These are phyloP conservation scores for Iselma pallidipennis DNA, from an alignment of 2,888 invertebrate species.

Conservation along the genomic window DNA sequence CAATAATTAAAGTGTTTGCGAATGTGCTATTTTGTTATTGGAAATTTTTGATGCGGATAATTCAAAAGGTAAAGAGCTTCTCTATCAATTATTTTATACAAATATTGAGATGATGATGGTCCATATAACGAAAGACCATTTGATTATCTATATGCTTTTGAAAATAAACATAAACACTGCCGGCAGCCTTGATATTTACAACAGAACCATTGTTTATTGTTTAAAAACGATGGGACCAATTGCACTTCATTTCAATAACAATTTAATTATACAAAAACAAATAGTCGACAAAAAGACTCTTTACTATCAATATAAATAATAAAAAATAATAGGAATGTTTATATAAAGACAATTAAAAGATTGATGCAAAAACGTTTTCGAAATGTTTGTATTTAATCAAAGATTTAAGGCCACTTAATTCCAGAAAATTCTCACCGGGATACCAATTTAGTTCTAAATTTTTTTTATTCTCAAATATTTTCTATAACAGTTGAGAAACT, in stretches of 20 bases:
- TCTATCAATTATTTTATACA: not conserved
- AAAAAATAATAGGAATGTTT: not conserved
- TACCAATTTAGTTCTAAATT: constrained; percentile 29
- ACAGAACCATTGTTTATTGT: constrained; percentile 24
- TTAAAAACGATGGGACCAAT: constrained; percentile 5
- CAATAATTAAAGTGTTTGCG: too few relatives aligned
- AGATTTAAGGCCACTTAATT: constrained; percentile 29
- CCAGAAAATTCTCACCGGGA: constrained; percentile 25
- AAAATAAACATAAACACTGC: constrained; percentile 13
- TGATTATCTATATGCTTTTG: constrained; percentile 8
- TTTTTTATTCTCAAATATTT: constrained; percentile 27
- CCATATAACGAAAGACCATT: constrained; percentile 18
- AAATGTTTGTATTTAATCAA: not conserved
- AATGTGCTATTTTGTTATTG: too few relatives aligned
- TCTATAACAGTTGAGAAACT: constrained; percentile 22
- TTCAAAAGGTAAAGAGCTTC: not conserved
- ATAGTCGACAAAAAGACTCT: not conserved
- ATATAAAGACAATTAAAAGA: too few relatives aligned
- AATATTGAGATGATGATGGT: constrained; percentile 9
- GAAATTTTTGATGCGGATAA: too few relatives aligned
- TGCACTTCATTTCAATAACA: constrained; percentile 9
- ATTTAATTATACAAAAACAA: constrained; percentile 7
- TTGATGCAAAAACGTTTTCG: not conserved
- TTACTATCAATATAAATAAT: not conserved
- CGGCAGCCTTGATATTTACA: constrained; percentile 21